These are phyloP conservation scores for Sthenelais limicola DNA, from an alignment of 2,888 invertebrate genomes.

Conservation along the genomic window DNA sequence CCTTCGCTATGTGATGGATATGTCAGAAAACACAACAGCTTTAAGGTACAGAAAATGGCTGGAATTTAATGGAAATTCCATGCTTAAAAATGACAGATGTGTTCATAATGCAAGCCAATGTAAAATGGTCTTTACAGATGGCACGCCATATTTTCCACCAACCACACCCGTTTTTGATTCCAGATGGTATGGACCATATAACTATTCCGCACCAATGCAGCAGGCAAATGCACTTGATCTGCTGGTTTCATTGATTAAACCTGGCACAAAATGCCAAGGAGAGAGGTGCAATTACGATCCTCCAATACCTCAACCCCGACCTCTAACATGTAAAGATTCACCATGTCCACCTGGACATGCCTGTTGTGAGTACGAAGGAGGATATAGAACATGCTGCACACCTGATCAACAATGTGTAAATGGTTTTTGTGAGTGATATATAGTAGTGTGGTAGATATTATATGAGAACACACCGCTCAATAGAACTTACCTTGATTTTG, in stretches of 20 bases:
- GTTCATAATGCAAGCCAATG: slow-evolving; percentile 52
- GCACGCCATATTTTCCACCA: slow-evolving; percentile 53
- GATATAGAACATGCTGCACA: slow-evolving; percentile 57
- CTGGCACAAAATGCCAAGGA: slow-evolving; percentile 52
- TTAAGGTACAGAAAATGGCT: slow-evolving; percentile 53
- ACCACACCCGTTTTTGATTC: slow-evolving; percentile 57
- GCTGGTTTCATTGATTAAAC: slow-evolving; percentile 53
- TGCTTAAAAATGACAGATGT: slow-evolving; percentile 53
- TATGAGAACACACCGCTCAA: no score
- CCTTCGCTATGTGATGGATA: slow-evolving; percentile 54
- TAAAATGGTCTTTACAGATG: slow-evolving; percentile 56
- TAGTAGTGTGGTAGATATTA: no score
- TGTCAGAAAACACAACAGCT: slow-evolving; percentile 43
- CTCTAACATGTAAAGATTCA: slow-evolving; percentile 54
- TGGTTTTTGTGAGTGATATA: no score
- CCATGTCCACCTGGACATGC: slow-evolving; percentile 55
- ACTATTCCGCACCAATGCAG: slow-evolving; percentile 55
- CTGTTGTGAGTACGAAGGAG: slow-evolving; percentile 56
- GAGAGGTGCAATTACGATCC: slow-evolving; percentile 54
- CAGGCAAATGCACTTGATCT: slow-evolving; percentile 55
- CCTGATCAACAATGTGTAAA: slow-evolving; percentile 54
- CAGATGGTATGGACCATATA: slow-evolving; percentile 56
- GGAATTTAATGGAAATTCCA: slow-evolving; percentile 50
- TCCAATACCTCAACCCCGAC: slow-evolving; percentile 52
- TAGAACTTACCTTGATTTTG: no score